Conservation (phyloP, 1,140 invertebrate species). For the Hypothenemus hampei region DNA sequence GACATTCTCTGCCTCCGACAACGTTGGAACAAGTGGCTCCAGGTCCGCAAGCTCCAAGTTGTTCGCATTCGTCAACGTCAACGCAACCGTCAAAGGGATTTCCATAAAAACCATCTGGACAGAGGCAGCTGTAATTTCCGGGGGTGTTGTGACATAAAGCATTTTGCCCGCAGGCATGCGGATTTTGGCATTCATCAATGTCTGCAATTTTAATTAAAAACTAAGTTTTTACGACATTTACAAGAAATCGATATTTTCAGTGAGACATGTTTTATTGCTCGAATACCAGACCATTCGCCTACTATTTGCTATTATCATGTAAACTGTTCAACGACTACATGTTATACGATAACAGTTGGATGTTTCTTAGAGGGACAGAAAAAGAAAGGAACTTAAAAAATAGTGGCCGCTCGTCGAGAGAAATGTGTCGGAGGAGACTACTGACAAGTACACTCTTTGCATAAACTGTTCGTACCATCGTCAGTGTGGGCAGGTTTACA, state of each 20-base stretch:
- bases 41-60: slow-evolving; percentile 66
- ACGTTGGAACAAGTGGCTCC: slow-evolving; percentile 76
- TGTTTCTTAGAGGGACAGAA: neutral
- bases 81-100: slow-evolving; percentile 82
- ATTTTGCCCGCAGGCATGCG: slow-evolving; percentile 72
- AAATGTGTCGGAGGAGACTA: neutral
- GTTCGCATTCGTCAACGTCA: slow-evolving; percentile 78
- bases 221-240: too few species aligned
- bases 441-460: slow-evolving; percentile 1
- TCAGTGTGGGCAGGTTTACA: neutral
- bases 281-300: neutral
- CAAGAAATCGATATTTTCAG: too few species aligned
- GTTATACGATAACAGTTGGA: slow-evolving; percentile 2
- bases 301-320: slow-evolving; percentile 2
- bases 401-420: neutral
- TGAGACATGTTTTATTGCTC: neutral
- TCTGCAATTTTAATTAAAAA: too few species aligned
- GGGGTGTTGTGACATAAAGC: slow-evolving; percentile 76
- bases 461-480: neutral
- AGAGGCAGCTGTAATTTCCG: slow-evolving; percentile 85
- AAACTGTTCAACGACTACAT: neutral
- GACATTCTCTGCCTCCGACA: slow-evolving; percentile 72
- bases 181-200: slow-evolving; percentile 78
- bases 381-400: neutral
- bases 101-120: slow-evolving; percentile 75